A percentile compares a stretch with the other conserved stretches of the same genome.
Evolutionary conservation across 2,888 invertebrate genomes (phyloP).

Genomic region (Eilema depressum): DNA sequence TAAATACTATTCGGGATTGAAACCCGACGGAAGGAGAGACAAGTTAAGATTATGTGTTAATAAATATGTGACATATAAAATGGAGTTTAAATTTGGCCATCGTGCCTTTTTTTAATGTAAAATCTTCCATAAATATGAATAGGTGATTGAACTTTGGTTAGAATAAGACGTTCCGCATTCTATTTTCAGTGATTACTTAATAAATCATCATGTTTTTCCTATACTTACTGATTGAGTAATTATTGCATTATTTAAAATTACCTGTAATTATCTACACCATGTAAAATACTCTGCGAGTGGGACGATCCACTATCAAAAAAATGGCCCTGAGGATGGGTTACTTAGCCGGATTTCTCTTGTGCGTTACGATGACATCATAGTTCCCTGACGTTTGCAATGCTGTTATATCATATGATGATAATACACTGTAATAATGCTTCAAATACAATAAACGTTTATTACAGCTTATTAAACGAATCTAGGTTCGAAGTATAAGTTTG

Average conservation of each 20-base stretch:
- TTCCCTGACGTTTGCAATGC: slow-evolving; percentile 71
- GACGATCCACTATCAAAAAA: slow-evolving; percentile 73
- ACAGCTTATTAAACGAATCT: not conserved
- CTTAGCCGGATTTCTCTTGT: slow-evolving; percentile 80
- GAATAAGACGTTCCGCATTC: slow-evolving; percentile 61
- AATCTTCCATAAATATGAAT: not conserved
- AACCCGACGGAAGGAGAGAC: too few relatives aligned
- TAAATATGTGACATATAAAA: not conserved
- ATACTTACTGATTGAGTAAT: slow-evolving; percentile 58
- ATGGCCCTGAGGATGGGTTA: slow-evolving; percentile 79
- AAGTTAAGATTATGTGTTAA: too few relatives aligned
- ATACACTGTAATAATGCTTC: not conserved
- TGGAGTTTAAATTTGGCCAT: not conserved
- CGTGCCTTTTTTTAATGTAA: not conserved
- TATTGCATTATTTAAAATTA: slow-evolving; percentile 55
- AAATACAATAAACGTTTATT: not conserved
- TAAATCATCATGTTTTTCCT: slow-evolving; percentile 62
- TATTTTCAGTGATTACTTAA: slow-evolving; percentile 56
- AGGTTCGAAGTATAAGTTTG: not conserved
- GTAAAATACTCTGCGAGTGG: slow-evolving; percentile 59
- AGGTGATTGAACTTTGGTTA: slow-evolving; percentile 53
- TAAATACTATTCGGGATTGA: too few relatives aligned
- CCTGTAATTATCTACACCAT: slow-evolving; percentile 54
- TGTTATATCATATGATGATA: slow-evolving; percentile 56
- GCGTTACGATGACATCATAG: slow-evolving; percentile 75